Conservation (phyloP, 2,113 vertebrate species). For the Pristiophorus japonicus region DNA sequence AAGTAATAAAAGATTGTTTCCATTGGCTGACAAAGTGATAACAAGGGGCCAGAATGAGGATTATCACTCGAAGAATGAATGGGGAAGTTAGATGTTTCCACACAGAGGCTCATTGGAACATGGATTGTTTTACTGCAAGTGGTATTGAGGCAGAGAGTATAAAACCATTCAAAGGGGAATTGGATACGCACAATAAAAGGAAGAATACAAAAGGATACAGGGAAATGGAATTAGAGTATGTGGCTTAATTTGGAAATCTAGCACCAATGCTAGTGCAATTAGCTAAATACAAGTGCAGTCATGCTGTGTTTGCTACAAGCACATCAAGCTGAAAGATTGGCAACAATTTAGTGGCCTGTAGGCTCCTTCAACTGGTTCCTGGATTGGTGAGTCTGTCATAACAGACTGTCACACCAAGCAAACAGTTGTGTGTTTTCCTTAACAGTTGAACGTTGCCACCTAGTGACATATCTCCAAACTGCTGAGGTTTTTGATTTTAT, state of each 20-base stretch:
- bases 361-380: not conserved
- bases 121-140: not conserved
- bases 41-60: not conserved
- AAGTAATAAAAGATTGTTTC: not conserved
- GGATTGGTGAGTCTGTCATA: not conserved
- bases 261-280: not conserved
- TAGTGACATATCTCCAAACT: not conserved
- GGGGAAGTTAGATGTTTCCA: not conserved
- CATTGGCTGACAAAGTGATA: not conserved
- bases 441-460: slow-evolving; percentile 10
- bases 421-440: not conserved
- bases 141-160: not conserved
- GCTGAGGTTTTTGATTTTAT: not conserved
- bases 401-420: not conserved
- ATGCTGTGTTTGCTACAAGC: not conserved
- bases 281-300: not conserved
- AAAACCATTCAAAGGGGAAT: not conserved
- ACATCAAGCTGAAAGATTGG: not conserved
- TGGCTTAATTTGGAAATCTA: not conserved
- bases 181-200: not conserved
- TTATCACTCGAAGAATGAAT: not conserved
- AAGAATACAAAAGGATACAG: not conserved
- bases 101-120: not conserved
- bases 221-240: no score
- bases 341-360: not conserved